Conservation (phyloP, 1,140 invertebrate species). For the Zaprionus ghesquierei region DNA sequence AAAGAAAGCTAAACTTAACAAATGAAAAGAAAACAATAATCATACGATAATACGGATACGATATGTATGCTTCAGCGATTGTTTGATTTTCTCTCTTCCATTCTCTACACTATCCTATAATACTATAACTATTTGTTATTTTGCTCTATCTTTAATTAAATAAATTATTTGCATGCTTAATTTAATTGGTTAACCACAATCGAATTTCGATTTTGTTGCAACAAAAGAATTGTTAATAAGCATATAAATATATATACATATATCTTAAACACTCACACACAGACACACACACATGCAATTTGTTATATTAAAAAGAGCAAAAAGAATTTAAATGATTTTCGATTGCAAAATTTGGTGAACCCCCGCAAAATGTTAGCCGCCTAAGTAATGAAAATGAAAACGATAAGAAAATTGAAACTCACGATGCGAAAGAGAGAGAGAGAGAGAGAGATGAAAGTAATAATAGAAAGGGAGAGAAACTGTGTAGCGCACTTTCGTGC, state of each 20-base stretch:
- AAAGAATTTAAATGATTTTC: conserved; percentile 32
- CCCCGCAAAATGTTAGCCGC: not conserved
- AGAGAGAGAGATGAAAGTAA: conserved; percentile 1
- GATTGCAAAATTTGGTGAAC: conserved; percentile 21
- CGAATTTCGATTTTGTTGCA: conserved; percentile 37
- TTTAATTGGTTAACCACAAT: conserved; percentile 29
- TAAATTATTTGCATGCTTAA: conserved; percentile 47
- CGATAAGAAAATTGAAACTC: conserved; percentile 11
- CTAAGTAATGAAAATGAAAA: conserved; percentile 10
- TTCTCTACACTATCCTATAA: not conserved
- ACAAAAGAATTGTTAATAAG: conserved; percentile 31
- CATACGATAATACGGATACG: conserved; percentile 8
- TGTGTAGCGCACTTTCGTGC: conserved; percentile 31
- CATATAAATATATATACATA: conserved; percentile 17
- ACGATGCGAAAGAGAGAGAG: conserved; percentile 8
- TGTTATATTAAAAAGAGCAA: conserved; percentile 33
- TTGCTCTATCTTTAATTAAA: conserved; percentile 22
- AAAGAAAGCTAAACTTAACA: not conserved
- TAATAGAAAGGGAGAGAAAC: conserved; percentile 9
- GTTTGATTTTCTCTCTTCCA: conserved; percentile 6
- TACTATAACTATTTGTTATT: conserved; percentile 1
- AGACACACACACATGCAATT: conserved; percentile 23
- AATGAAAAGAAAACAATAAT: not conserved
- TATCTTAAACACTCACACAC: conserved; percentile 9
- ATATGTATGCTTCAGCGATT: conserved; percentile 34